Evolutionary conservation across 1,140 invertebrate species (phyloP).

Genomic region (Macrostomum lignano): DNA sequence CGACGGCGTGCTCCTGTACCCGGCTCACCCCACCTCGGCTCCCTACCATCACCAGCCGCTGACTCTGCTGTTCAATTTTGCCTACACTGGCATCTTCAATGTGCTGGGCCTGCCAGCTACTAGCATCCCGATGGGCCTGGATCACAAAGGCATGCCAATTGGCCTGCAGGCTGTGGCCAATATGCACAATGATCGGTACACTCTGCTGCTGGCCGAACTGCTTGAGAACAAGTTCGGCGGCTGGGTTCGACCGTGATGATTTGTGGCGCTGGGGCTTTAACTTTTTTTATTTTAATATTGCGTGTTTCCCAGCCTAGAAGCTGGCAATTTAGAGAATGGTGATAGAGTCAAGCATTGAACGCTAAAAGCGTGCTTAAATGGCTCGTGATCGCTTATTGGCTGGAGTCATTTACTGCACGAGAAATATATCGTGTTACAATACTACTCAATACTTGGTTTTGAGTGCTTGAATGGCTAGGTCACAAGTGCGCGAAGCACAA

Average conservation of each 20-base stretch:
- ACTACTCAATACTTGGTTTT: no score
- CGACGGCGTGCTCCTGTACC: conserved; percentile 54
- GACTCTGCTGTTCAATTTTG: conserved; percentile 52
- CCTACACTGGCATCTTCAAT: conserved; percentile 63
- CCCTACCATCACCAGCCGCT: conserved; percentile 52
- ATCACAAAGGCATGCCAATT: conserved; percentile 50
- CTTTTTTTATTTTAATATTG: no score
- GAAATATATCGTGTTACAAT: no score
- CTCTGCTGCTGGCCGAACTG: conserved; percentile 49
- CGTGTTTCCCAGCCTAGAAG: no score
- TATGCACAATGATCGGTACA: conserved; percentile 45
- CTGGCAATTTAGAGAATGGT: no score
- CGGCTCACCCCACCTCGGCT: conserved; percentile 47
- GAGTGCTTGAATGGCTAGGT: no score
- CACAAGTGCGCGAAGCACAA: no score
- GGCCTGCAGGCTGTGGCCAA: conserved; percentile 55
- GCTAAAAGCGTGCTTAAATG: no score
- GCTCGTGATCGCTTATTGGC: no score
- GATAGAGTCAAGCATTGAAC: no score
- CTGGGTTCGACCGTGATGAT: conserved; percentile 31
- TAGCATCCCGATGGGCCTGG: conserved; percentile 57
- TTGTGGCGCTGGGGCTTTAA: background rate
- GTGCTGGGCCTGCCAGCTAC: conserved; percentile 49
- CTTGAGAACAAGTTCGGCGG: conserved; percentile 51
- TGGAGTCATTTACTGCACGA: no score